These are phyloP conservation scores for Volucella zonaria DNA, from an alignment of 2,888 invertebrate species.

Conservation along the genomic window DNA sequence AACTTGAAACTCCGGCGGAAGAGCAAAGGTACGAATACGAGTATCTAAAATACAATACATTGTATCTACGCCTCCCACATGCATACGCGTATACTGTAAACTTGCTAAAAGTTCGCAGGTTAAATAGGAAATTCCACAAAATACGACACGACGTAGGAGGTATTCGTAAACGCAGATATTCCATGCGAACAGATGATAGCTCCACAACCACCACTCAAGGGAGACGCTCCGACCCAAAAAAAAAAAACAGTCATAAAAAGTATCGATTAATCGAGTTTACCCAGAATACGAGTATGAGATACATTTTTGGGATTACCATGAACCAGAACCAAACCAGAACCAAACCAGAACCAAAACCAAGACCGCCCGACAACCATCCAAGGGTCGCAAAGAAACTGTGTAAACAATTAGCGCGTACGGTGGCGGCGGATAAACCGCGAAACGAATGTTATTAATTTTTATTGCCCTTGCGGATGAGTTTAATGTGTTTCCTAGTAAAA, in stretches of 20 bases:
- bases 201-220: neutral
- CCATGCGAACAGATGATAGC: neutral
- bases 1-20: no score
- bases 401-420: constrained; percentile 44
- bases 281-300: constrained; percentile 37
- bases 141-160: constrained; percentile 39
- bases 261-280: constrained; percentile 51
- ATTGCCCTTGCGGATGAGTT: constrained; percentile 52
- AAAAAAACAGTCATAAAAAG: constrained; percentile 32
- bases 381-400: neutral
- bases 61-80: neutral
- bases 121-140: constrained; percentile 47
- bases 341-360: no score
- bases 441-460: constrained; percentile 60
- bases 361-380: no score
- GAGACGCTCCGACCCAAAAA: neutral
- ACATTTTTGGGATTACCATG: constrained; percentile 25
- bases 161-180: constrained; percentile 9
- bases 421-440: constrained; percentile 4
- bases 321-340: no score
- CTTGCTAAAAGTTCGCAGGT: constrained; percentile 6
- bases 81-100: constrained; percentile 30
- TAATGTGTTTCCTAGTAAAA: constrained; percentile 57
- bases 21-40: no score
- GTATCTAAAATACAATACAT: no score